Percentiles rank a stretch among this genome's conserved stretches.
phyloP scores from a whole-genome alignment of 2,797 vertebrate genomes.

The Xenopus petersii region DNA sequence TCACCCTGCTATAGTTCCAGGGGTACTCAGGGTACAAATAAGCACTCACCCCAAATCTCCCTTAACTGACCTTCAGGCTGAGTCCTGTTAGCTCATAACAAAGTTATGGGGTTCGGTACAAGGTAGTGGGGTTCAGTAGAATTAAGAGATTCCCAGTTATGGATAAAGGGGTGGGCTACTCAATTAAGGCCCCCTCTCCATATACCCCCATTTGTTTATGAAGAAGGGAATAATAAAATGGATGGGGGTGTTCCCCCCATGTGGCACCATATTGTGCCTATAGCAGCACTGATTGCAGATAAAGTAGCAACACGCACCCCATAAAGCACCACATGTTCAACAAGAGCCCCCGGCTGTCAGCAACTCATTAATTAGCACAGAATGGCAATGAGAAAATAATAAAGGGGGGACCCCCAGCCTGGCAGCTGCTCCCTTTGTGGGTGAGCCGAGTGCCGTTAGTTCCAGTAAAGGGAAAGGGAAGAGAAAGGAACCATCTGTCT shows the following conservation, averaged over 20 bases:
- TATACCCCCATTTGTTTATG: no score
- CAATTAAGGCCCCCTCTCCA: no score
- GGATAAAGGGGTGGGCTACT: no score
- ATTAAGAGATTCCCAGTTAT: no score
- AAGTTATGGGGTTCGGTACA: no score
- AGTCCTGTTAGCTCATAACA: no score
- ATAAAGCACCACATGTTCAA: background rate
- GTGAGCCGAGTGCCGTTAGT: background rate
- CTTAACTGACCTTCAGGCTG: no score
- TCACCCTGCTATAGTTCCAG: no score
- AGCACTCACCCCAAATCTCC: no score
- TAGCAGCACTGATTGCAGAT: background rate
- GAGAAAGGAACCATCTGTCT: slow-evolving; percentile 23
- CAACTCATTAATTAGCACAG: slow-evolving; percentile 9
- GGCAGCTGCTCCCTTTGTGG: slow-evolving; percentile 2
- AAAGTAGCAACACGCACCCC: background rate
- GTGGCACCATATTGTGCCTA: background rate
- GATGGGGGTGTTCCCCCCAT: background rate
- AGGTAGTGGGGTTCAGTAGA: no score
- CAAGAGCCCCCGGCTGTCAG: background rate
- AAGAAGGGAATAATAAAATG: no score
- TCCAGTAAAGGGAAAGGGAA: background rate
- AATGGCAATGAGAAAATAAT: background rate
- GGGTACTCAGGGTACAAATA: no score
- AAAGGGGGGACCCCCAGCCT: background rate